Percentiles rank a stretch among this genome's conserved stretches.
Evolutionary conservation across 1,140 invertebrate species (phyloP).

Genomic region (Steinernema khuongi): DNA sequence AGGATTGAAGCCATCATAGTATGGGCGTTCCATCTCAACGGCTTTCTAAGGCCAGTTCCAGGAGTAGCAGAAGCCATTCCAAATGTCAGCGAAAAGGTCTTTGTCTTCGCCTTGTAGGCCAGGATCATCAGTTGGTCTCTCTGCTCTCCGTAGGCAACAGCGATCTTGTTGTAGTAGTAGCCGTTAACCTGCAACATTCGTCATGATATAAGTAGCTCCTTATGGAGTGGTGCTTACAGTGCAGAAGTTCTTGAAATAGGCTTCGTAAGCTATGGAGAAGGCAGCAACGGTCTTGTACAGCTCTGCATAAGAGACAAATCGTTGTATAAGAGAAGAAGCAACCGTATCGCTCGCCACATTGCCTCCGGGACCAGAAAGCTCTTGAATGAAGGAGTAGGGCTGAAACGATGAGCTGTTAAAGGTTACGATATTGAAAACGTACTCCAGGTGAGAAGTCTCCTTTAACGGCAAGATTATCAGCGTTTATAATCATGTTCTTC

Average conservation of each 20-base stretch:
- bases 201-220: constrained; percentile 5
- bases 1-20: constrained; percentile 29
- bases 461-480: neutral
- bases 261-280: constrained; percentile 26
- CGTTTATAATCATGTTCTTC: neutral
- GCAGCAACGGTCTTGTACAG: neutral
- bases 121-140: constrained; percentile 61
- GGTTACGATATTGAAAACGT: too few relatives aligned
- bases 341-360: neutral
- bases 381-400: neutral
- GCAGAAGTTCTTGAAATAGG: constrained; percentile 22
- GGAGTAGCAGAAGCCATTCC: constrained; percentile 18
- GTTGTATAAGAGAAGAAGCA: neutral
- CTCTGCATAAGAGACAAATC: neutral
- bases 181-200: constrained; percentile 66
- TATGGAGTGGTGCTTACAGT: constrained; percentile 21
- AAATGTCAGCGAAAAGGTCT: constrained; percentile 27
- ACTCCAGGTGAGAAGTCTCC: neutral
- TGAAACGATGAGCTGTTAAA: too few relatives aligned
- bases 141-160: constrained; percentile 74
- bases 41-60: constrained; percentile 21
- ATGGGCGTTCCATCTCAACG: constrained; percentile 30
- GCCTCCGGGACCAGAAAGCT: neutral
- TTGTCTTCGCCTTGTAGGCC: neutral
- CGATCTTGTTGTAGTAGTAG: constrained; percentile 74